phyloP scores from a whole-genome alignment of 2,113 vertebrate species.

The Silurus asotus region DNA sequence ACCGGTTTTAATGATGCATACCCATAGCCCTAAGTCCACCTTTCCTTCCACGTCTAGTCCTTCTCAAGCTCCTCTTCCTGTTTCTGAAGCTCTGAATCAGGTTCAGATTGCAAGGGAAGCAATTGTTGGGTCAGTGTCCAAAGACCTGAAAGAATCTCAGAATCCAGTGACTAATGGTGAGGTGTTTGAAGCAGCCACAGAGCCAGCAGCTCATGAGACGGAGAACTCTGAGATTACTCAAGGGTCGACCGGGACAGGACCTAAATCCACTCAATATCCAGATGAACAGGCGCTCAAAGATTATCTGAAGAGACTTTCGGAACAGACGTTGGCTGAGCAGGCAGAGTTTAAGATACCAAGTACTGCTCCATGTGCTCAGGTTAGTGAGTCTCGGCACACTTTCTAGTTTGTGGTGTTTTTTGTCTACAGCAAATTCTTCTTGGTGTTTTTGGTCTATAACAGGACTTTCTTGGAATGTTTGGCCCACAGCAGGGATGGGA shows the following conservation, averaged over 20 bases:
- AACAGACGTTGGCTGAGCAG: constrained; percentile 67
- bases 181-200: constrained; percentile 38
- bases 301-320: constrained; percentile 74
- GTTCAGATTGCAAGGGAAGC: constrained; percentile 5
- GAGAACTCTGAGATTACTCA: constrained; percentile 14
- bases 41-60: constrained; percentile 3
- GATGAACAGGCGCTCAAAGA: constrained; percentile 81
- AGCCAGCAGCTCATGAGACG: background rate
- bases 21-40: background rate
- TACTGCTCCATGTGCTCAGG: constrained; percentile 63
- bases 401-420: background rate
- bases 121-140: background rate
- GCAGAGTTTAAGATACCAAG: constrained; percentile 53
- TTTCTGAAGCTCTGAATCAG: constrained; percentile 4
- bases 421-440: background rate
- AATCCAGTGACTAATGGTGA: constrained; percentile 51
- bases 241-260: constrained; percentile 32
- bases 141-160: constrained; percentile 15
- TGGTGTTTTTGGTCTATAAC: background rate
- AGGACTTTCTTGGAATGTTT: too few relatives aligned
- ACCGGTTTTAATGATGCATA: constrained; percentile 56
- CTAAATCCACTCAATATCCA: constrained; percentile 66
- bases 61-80: background rate
- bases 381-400: constrained; percentile 43
- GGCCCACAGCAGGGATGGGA: background rate